A percentile compares a stretch with the other conserved stretches of the same genome.
phyloP scores from a whole-genome alignment of 2,797 vertebrate species.

The Sternotherus odoratus region DNA sequence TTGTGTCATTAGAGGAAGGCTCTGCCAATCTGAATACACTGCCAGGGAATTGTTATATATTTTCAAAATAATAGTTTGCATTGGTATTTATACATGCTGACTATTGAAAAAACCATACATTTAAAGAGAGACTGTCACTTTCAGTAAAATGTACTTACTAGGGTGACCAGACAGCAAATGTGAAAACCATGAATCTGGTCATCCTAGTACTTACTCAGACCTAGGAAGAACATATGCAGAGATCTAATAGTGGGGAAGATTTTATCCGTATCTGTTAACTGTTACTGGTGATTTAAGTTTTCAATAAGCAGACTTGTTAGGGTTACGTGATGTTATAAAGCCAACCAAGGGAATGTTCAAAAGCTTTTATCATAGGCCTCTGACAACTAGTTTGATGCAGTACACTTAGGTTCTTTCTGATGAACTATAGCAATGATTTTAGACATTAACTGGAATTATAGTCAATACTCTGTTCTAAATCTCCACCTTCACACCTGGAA shows the following conservation, averaged over 20 bases:
- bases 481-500: not conserved
- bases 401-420: not conserved
- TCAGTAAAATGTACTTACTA: not conserved
- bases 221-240: not conserved
- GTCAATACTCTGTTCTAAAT: conserved; percentile 6
- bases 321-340: not conserved
- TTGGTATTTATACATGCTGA: not conserved
- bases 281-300: not conserved
- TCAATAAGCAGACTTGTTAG: accelerated
- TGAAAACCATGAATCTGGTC: too few species aligned
- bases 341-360: not conserved
- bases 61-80: not conserved
- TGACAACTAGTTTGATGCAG: not conserved
- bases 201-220: not conserved
- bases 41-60: not conserved
- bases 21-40: not conserved
- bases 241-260: not conserved
- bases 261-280: not conserved
- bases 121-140: not conserved
- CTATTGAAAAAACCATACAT: not conserved
- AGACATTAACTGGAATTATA: not conserved
- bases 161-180: too few species aligned
- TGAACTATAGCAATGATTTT: accelerated
- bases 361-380: not conserved
- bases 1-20: not conserved